Evolutionary conservation across 2,797 vertebrate genomes (phyloP).

Genomic region (Notolabrus celidotus): DNA sequence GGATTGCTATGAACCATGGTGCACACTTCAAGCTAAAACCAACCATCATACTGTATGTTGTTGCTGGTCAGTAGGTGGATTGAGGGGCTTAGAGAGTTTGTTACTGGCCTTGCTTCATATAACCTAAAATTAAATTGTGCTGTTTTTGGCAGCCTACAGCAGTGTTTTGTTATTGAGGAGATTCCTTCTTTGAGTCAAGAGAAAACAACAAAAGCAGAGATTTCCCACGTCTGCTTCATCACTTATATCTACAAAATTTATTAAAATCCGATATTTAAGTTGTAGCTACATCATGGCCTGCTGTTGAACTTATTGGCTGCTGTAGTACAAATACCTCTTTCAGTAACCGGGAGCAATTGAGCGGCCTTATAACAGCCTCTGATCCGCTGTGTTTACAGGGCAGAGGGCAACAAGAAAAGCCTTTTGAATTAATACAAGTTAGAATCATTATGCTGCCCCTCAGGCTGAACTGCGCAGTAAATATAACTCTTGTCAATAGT

Average conservation of each 20-base stretch:
- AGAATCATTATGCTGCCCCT: slow-evolving; percentile 57
- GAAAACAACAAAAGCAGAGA: not conserved
- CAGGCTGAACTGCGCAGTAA: slow-evolving; percentile 51
- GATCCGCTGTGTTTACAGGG: not conserved
- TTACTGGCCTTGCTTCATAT: slow-evolving; percentile 11
- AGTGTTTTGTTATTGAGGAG: not conserved
- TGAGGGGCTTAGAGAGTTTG: slow-evolving; percentile 2
- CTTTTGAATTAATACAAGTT: slow-evolving; percentile 47
- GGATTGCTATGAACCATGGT: not conserved
- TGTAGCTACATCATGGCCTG: not conserved
- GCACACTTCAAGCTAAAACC: slow-evolving; percentile 11
- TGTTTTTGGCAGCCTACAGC: not conserved
- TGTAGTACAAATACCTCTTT: slow-evolving; percentile 13
- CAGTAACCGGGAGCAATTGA: not conserved
- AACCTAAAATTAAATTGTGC: slow-evolving; percentile 27
- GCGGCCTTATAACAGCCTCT: not conserved
- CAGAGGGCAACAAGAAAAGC: slow-evolving; percentile 40
- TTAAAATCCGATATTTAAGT: slow-evolving; percentile 6
- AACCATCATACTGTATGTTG: not conserved
- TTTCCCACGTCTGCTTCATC: not conserved
- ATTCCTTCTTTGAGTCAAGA: not conserved
- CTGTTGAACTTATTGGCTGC: not conserved
- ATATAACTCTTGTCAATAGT: slow-evolving; percentile 68
- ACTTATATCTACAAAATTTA: not conserved
- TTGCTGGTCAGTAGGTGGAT: not conserved